A percentile compares a stretch with the other conserved stretches of the same genome.
Conservation (phyloP, 2,113 vertebrate genomes). For the Catharus fuscescens region DNA sequence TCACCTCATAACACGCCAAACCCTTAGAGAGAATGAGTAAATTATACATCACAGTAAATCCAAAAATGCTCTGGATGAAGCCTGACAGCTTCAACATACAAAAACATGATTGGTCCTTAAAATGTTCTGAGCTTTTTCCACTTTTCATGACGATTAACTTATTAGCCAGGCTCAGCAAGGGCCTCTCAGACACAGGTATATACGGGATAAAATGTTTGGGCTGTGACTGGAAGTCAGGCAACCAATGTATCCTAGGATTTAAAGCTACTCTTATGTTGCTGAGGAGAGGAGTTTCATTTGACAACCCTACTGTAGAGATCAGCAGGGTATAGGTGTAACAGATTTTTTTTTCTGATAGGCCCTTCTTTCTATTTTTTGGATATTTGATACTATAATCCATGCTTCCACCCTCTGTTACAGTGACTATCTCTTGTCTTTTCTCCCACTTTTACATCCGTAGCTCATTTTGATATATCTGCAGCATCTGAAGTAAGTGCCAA, state of each 20-base stretch:
- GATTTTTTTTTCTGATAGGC: neutral
- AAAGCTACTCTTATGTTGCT: neutral
- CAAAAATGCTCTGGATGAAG: neutral
- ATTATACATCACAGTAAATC: neutral
- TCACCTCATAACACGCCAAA: neutral
- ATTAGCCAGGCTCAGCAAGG: neutral
- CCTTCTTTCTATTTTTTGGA: neutral
- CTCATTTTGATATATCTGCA: neutral
- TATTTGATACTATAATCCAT: neutral
- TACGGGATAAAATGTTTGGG: neutral
- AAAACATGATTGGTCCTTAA: neutral
- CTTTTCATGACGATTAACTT: fast-evolving
- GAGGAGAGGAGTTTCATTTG: neutral
- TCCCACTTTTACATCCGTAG: neutral
- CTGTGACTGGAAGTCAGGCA: neutral
- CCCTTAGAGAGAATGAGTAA: neutral
- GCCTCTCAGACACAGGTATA: neutral
- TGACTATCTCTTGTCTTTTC: neutral
- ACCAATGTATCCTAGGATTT: neutral
- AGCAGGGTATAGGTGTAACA: neutral
- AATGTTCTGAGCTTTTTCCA: neutral
- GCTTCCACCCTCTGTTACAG: neutral
- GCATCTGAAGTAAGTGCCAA: neutral
- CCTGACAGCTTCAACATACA: neutral
- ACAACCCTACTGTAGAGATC: neutral